Percentiles rank a stretch among this genome's conserved stretches.
These are phyloP conservation scores for Drosophila chauvacae DNA, from an alignment of 1,140 invertebrate species.

Conservation along the genomic window DNA sequence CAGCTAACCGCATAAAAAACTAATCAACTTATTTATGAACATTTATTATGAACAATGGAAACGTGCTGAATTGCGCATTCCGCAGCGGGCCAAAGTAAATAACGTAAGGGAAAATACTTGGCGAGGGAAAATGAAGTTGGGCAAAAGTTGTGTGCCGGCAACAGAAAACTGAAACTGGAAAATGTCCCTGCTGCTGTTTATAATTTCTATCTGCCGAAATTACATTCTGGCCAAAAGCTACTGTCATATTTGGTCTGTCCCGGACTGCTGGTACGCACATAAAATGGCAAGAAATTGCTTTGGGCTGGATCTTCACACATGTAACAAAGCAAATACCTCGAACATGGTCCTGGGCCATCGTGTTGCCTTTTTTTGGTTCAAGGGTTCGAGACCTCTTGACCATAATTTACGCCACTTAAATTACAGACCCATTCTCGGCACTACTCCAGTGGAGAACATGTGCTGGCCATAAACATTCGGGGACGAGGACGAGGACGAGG, in stretches of 20 bases:
- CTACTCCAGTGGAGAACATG: conserved; percentile 43
- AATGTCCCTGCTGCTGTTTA: conserved; percentile 63
- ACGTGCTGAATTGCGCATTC: conserved; percentile 78
- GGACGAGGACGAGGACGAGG: background rate
- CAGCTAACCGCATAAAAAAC: conserved; percentile 74
- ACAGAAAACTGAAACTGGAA: conserved; percentile 35
- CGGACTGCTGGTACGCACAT: conserved; percentile 46
- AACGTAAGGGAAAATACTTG: conserved; percentile 41
- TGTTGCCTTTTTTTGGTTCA: conserved; percentile 25
- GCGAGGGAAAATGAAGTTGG: conserved; percentile 22
- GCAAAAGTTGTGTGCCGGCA: conserved; percentile 1
- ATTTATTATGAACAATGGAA: conserved; percentile 76
- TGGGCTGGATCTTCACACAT: conserved; percentile 38
- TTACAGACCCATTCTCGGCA: conserved; percentile 52
- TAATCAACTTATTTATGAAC: conserved; percentile 83
- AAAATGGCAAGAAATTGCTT: conserved; percentile 59
- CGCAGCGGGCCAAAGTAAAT: conserved; percentile 44
- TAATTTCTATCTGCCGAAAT: conserved; percentile 70
- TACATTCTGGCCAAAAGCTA: conserved; percentile 52
- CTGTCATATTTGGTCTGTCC: conserved; percentile 60
- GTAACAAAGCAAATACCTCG: conserved; percentile 42
- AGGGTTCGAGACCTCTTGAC: conserved; percentile 63
- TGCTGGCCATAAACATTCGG: conserved; percentile 64
- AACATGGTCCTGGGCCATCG: conserved; percentile 28
- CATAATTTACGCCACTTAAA: conserved; percentile 80